phyloP scores from a whole-genome alignment of 2,797 vertebrate species.

The Percopsis omiscomaycus region DNA sequence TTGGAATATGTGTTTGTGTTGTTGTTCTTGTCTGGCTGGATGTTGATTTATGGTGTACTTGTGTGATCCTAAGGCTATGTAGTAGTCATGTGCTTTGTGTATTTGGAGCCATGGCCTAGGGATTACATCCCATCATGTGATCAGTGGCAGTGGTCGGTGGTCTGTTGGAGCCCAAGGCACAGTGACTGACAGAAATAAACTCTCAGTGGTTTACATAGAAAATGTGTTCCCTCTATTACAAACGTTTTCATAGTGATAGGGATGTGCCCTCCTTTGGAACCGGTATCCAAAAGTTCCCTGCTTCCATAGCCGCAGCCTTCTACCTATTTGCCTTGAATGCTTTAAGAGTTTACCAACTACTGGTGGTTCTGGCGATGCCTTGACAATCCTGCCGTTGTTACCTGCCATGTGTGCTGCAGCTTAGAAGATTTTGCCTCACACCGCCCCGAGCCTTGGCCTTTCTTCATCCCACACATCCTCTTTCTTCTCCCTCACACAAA shows the following conservation, averaged over 20 bases:
- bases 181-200: slow-evolving; percentile 50
- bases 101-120: slow-evolving; percentile 65
- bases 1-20: not conserved
- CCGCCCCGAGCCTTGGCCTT: slow-evolving; percentile 7
- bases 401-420: not conserved
- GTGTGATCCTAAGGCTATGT: slow-evolving; percentile 44
- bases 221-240: slow-evolving; percentile 14
- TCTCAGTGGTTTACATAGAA: slow-evolving; percentile 25
- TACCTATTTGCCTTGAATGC: not conserved
- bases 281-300: slow-evolving; percentile 7
- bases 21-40: slow-evolving; percentile 1
- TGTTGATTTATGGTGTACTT: slow-evolving; percentile 22
- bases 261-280: not conserved
- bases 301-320: not conserved
- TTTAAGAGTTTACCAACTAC: not conserved
- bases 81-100: slow-evolving; percentile 76
- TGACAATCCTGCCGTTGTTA: slow-evolving; percentile 1
- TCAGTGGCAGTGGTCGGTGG: slow-evolving; percentile 43
- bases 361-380: not conserved
- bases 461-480: slow-evolving; percentile 10
- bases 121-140: slow-evolving; percentile 72
- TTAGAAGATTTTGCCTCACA: slow-evolving; percentile 15
- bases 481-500: slow-evolving; percentile 20
- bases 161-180: slow-evolving; percentile 31
- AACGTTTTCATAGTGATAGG: slow-evolving; percentile 6